A percentile compares a stretch with the other conserved stretches of the same genome.
Evolutionary conservation across 1,140 invertebrate species (phyloP).

Genomic region (Drosophila micromelanica): DNA sequence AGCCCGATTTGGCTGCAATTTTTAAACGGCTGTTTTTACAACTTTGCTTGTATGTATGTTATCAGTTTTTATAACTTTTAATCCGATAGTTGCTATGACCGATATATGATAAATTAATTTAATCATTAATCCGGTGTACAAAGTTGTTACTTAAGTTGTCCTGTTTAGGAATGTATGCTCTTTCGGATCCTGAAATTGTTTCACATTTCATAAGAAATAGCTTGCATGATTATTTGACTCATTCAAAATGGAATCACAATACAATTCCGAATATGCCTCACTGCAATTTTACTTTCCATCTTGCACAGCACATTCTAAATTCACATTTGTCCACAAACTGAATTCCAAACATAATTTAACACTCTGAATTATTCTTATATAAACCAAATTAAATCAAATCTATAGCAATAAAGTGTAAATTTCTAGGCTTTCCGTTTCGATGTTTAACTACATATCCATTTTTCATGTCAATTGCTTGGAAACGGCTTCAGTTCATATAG

Average conservation of each 20-base stretch:
- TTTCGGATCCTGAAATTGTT: too few relatives aligned
- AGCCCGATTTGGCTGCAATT: too few relatives aligned
- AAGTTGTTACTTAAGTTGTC: too few relatives aligned
- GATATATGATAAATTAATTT: too few relatives aligned
- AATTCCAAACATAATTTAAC: constrained; percentile 1
- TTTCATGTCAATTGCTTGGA: constrained; percentile 47
- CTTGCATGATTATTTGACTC: neutral
- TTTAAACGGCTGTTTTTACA: too few relatives aligned
- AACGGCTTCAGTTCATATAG: constrained; percentile 57
- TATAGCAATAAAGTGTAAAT: constrained; percentile 9
- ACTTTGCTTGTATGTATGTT: too few relatives aligned
- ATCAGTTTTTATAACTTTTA: too few relatives aligned
- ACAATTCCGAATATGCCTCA: neutral
- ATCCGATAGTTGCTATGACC: too few relatives aligned
- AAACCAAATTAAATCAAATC: constrained; percentile 10
- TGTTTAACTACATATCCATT: constrained; percentile 22
- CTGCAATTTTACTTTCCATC: neutral
- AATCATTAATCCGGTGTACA: too few relatives aligned
- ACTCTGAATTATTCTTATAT: constrained; percentile 15
- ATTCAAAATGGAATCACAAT: neutral
- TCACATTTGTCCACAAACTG: neutral
- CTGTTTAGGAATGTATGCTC: too few relatives aligned
- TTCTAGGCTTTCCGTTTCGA: constrained; percentile 23
- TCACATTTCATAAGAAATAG: too few relatives aligned
- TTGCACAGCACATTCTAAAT: constrained; percentile 2